A percentile compares a stretch with the other conserved stretches of the same genome.
phyloP scores from a whole-genome alignment of 1,140 invertebrate species.

The Gonatopus flavifemur region DNA sequence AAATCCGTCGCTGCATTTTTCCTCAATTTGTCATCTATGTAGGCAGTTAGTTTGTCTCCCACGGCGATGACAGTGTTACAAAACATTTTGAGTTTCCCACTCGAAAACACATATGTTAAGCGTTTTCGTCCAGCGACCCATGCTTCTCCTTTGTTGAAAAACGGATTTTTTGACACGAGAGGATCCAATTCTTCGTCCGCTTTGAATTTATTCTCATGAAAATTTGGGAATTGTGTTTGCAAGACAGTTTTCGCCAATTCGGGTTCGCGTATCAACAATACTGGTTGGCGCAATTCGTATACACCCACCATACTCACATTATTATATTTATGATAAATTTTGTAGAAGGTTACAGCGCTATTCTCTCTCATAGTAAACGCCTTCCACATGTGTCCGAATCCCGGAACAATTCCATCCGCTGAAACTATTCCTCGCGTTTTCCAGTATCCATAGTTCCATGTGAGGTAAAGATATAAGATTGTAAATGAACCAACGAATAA shows the following conservation, averaged over 20 bases:
- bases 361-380: slow-evolving; percentile 26
- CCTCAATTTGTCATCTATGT: slow-evolving; percentile 12
- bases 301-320: slow-evolving; percentile 30
- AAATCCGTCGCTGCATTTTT: slow-evolving; percentile 13
- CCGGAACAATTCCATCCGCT: slow-evolving; percentile 23
- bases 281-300: slow-evolving; percentile 26
- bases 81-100: slow-evolving; percentile 20
- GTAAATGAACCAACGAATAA: too few species aligned
- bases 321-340: slow-evolving; percentile 21
- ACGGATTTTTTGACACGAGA: slow-evolving; percentile 30
- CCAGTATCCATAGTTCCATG: too few species aligned
- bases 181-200: slow-evolving; percentile 19
- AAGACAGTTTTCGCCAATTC: slow-evolving; percentile 36
- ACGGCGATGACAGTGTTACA: slow-evolving; percentile 7
- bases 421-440: slow-evolving; percentile 46
- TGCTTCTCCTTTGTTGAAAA: slow-evolving; percentile 29
- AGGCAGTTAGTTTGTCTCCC: slow-evolving; percentile 12
- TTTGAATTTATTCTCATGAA: slow-evolving; percentile 15
- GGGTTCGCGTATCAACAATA: slow-evolving; percentile 39
- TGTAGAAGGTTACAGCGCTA: slow-evolving; percentile 12
- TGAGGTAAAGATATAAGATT: too few species aligned
- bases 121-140: slow-evolving; percentile 20
- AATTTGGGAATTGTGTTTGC: slow-evolving; percentile 35
- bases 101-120: slow-evolving; percentile 13
- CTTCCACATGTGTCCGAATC: too few species aligned